phyloP scores from a whole-genome alignment of 2,113 vertebrate genomes.

The Calidris pygmaea region DNA sequence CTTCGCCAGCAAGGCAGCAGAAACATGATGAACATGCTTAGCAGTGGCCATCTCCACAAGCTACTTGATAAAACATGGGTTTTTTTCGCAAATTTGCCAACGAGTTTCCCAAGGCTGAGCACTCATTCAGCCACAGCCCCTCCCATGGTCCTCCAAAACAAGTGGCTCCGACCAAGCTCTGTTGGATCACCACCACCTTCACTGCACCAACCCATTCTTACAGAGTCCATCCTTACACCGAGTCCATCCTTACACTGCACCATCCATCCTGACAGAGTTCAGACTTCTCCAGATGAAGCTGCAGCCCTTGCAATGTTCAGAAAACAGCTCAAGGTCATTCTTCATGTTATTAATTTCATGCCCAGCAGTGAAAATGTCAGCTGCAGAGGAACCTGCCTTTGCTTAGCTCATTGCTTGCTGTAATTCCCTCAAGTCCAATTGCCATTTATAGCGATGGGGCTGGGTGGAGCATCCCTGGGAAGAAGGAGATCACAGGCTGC shows the following conservation, averaged over 20 bases:
- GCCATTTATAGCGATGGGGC: background rate
- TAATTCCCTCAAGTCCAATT: constrained; percentile 14
- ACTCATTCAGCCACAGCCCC: background rate
- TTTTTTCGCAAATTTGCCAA: background rate
- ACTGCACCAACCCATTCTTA: background rate
- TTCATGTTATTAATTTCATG: background rate
- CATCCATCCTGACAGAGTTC: background rate
- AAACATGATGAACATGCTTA: background rate
- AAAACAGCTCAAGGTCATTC: background rate
- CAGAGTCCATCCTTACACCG: background rate
- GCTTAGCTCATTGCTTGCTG: background rate
- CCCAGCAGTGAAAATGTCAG: background rate
- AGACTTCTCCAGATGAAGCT: background rate
- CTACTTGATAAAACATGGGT: rapidly evolving
- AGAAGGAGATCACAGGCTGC: constrained; percentile 17
- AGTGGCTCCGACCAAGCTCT: background rate
- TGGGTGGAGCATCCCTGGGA: constrained; percentile 47
- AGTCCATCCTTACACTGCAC: background rate
- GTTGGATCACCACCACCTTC: background rate
- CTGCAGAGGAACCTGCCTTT: constrained; percentile 12
- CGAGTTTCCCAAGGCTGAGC: background rate
- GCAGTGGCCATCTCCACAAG: background rate
- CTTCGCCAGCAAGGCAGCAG: background rate
- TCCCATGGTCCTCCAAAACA: background rate
- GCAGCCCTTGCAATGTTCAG: background rate